These are phyloP conservation scores for Planiliza haematocheilus DNA, from an alignment of 2,113 vertebrate genomes.

Conservation along the genomic window DNA sequence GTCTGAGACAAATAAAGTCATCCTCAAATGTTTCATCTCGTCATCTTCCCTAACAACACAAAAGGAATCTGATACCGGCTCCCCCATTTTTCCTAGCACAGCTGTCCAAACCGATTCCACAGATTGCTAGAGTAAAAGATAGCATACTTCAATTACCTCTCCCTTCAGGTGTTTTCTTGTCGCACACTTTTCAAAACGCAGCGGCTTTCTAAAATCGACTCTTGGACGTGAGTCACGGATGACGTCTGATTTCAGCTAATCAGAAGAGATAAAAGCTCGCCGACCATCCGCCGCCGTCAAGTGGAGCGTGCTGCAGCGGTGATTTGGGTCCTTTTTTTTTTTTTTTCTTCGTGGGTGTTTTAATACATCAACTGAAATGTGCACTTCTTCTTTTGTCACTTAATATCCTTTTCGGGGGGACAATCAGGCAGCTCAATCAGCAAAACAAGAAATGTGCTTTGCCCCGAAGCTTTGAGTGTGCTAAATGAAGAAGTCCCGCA, in stretches of 20 bases:
- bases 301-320: neutral
- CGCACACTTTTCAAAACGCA: no score
- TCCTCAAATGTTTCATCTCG: no score
- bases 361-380: neutral
- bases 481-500: conserved; percentile 9
- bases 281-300: neutral
- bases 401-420: neutral
- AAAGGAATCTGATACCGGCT: no score
- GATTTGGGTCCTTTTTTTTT: neutral
- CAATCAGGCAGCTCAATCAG: conserved; percentile 34
- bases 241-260: no score
- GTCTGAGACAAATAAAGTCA: no score
- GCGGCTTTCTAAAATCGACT: neutral
- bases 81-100: no score
- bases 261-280: no score
- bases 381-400: neutral
- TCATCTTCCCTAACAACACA: no score
- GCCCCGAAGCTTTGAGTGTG: neutral
- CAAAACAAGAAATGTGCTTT: neutral
- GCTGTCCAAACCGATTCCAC: no score
- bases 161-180: no score
- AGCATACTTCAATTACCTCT: no score
- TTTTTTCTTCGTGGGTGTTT: neutral
- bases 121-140: no score
- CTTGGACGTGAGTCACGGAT: neutral